phyloP scores from a whole-genome alignment of 2,888 invertebrate genomes.

The Halocaridina rubra region DNA sequence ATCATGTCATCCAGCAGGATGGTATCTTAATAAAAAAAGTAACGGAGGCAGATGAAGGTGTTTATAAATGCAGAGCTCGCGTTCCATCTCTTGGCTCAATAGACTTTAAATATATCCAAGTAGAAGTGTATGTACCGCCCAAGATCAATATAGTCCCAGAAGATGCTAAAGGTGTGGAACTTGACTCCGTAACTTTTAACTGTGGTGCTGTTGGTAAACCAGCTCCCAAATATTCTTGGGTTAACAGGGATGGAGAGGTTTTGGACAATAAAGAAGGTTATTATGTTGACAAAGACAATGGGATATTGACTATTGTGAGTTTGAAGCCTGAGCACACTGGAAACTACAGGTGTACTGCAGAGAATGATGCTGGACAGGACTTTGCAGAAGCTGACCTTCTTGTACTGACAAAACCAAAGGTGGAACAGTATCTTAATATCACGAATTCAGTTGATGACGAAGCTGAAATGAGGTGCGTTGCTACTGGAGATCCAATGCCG shows the following conservation, averaged over 20 bases:
- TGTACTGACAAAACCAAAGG: conserved; percentile 82
- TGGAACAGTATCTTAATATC: conserved; percentile 81
- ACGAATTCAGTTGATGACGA: conserved; percentile 76
- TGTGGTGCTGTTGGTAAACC: conserved; percentile 89
- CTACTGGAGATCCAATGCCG: conserved; percentile 85
- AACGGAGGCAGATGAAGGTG: conserved; percentile 84
- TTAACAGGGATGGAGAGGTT: conserved; percentile 77
- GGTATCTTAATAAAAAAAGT: conserved; percentile 83
- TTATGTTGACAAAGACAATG: conserved; percentile 70
- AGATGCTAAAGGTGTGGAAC: conserved; percentile 79
- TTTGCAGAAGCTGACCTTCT: conserved; percentile 48
- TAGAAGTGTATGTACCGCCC: conserved; percentile 77
- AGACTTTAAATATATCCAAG: conserved; percentile 81
- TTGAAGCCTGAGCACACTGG: conserved; percentile 80
- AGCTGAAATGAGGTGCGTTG: conserved; percentile 76
- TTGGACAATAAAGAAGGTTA: conserved; percentile 72
- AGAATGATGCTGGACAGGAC: conserved; percentile 50
- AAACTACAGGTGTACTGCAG: conserved; percentile 53
- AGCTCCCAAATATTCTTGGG: conserved; percentile 85
- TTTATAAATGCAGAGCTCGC: conserved; percentile 88
- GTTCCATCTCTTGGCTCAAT: conserved; percentile 85
- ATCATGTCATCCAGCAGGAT: conserved; percentile 77
- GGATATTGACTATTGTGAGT: conserved; percentile 79
- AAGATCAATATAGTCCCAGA: conserved; percentile 34
- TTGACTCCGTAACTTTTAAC: conserved; percentile 79